A percentile compares a stretch with the other conserved stretches of the same genome.
These are phyloP conservation scores for Neria commutata DNA, from an alignment of 2,888 invertebrate species.

Conservation along the genomic window DNA sequence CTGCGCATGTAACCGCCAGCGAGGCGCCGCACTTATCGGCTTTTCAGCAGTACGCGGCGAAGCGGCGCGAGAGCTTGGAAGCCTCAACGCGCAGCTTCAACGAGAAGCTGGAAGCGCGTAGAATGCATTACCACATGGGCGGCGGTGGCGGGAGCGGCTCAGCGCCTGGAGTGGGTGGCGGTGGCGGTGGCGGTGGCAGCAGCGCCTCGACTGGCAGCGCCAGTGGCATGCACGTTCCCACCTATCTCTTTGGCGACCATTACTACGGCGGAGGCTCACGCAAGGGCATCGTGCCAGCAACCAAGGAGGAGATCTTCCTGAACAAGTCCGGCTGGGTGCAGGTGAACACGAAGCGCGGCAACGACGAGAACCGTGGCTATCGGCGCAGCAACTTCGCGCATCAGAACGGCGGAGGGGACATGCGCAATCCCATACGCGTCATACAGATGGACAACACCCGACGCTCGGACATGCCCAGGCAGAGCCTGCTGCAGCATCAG, in stretches of 20 bases:
- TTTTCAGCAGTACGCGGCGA: conserved; percentile 55
- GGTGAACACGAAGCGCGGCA: conserved; percentile 59
- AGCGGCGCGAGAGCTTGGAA: conserved; percentile 57
- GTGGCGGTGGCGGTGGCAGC: conserved; percentile 18
- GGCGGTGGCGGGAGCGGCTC: conserved; percentile 38
- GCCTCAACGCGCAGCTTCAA: conserved; percentile 56
- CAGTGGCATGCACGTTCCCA: conserved; percentile 46
- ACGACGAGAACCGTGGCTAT: conserved; percentile 51
- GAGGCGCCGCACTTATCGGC: conserved; percentile 39
- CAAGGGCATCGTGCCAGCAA: conserved; percentile 35
- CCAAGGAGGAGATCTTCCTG: conserved; percentile 58
- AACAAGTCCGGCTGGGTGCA: conserved; percentile 65
- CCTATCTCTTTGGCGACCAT: conserved; percentile 60
- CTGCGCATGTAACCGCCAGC: conserved; percentile 17
- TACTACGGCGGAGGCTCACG: conserved; percentile 35
- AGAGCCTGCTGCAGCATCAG: conserved; percentile 39
- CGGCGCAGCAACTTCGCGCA: conserved; percentile 46
- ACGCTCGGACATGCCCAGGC: conserved; percentile 38
- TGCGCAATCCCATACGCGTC: conserved; percentile 45
- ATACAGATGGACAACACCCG: conserved; percentile 48
- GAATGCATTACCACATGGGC: conserved; percentile 59
- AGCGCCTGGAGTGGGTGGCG: conserved; percentile 22
- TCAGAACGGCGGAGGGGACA: conserved; percentile 45
- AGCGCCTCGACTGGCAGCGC: conserved; percentile 19
- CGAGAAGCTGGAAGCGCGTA: conserved; percentile 59